Conservation (phyloP, 2,888 invertebrate species). For the Tenthredo distinguenda region DNA sequence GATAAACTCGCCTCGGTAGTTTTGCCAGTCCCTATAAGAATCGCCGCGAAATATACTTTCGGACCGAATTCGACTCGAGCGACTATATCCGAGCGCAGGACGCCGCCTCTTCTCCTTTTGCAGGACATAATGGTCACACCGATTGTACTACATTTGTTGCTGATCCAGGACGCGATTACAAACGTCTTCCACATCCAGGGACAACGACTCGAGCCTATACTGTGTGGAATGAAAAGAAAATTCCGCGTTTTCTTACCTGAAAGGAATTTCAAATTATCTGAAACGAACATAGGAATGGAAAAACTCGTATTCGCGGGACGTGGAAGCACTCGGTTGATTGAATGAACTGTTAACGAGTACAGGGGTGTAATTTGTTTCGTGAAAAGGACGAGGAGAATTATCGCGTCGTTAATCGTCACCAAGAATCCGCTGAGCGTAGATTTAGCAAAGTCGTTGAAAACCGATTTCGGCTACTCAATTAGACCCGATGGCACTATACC, state of each 20-base stretch:
- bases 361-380: neutral
- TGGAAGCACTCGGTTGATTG: neutral
- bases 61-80: neutral
- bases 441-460: conserved; percentile 17
- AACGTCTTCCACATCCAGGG: neutral
- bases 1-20: conserved; percentile 40
- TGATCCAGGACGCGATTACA: neutral
- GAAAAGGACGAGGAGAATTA: neutral
- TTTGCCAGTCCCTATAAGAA: conserved; percentile 12
- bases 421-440: neutral
- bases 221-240: neutral
- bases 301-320: neutral
- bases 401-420: neutral
- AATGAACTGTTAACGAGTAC: neutral
- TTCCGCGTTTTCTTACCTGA: neutral
- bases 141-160: neutral
- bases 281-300: neutral
- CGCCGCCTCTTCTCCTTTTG: neutral
- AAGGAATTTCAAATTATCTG: neutral
- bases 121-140: conserved; percentile 16
- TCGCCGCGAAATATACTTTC: neutral
- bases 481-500: neutral
- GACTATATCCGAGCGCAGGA: neutral
- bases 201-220: neutral
- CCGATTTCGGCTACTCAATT: neutral